Percentiles rank a stretch among this genome's conserved stretches.
phyloP scores from a whole-genome alignment of 2,888 invertebrate genomes.

The Machimus atricapillus region DNA sequence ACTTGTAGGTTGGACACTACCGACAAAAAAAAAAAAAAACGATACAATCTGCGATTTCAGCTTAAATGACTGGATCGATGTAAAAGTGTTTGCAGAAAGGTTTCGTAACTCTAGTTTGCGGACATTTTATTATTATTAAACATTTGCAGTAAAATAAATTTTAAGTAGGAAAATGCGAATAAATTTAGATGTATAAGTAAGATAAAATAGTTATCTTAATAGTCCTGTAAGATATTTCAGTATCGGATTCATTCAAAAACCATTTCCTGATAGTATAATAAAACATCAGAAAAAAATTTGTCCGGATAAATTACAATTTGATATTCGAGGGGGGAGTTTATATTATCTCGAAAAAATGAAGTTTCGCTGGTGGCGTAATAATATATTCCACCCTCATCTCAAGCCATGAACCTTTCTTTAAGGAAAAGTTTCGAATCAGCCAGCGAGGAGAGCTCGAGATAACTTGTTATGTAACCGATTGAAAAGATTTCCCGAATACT shows the following conservation, averaged over 20 bases:
- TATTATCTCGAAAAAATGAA: background rate
- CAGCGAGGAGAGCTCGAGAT: background rate
- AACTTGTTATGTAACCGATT: background rate
- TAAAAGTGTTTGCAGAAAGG: background rate
- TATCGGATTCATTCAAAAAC: background rate
- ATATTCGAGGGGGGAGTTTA: background rate
- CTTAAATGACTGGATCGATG: background rate
- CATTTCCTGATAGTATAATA: background rate
- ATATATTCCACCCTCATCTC: background rate
- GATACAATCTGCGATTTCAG: background rate
- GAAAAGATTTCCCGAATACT: constrained; percentile 13
- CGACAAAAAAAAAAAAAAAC: background rate
- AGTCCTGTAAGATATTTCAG: background rate
- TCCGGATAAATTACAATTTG: background rate
- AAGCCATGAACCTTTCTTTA: background rate
- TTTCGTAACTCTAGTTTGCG: background rate
- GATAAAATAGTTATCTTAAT: background rate
- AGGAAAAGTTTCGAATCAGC: background rate
- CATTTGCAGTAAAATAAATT: background rate
- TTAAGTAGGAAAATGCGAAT: background rate
- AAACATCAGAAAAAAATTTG: background rate
- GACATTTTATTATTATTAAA: background rate
- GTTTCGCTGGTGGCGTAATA: background rate
- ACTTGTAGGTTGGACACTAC: background rate
- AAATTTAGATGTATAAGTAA: background rate